Evolutionary conservation across 1,140 invertebrate genomes (phyloP), one percentile per base, ranked within the genome.

Genomic region (Holcopasites calliopsidis): DNA sequence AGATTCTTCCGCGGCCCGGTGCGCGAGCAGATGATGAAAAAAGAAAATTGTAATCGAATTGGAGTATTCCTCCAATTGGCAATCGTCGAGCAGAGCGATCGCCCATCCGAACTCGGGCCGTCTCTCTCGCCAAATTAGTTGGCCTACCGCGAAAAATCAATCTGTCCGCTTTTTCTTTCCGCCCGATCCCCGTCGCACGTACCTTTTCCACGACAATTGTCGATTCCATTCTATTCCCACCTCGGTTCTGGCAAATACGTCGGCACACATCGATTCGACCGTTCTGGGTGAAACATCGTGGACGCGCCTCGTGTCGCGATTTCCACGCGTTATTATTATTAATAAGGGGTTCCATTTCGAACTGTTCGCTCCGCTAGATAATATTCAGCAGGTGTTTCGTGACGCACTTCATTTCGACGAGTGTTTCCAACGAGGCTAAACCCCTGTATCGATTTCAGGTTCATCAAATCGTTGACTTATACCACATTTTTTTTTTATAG

Each of bases 101-200:
- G 61, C 38, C 64, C 76, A 79, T 77, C 61, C 79, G 64, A 71
- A 50, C 70, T 23, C 62, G 64, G n/a, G 16, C 54, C 49, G 1
- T 66, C 49, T 58, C 64, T 65, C 68, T 74, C 76, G 78, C 66
- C 80, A 85, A 88, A 88, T 88, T 88, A 88, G 78, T 78, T 82
- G 86, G 80, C 75, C 82, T 79, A 87, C 87, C 88, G 79, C 88
- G 87, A 88, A 90, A 89, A 88, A 89, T 88, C 88, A 90, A 90
- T 90, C 85, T 87, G 76, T 71, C 72, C 83, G 66, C 70, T 82
- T 79, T 83, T 79, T n/a, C n/a, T n/a, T 77, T 79, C 84, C 76
- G 82, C 76, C 57, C 61, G 52, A n/a, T n/a, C 72, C 55, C 42
- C 55, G 38, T 40, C 54, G 54, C 76, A 60, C 72, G 54, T 79